A percentile compares a stretch with the other conserved stretches of the same genome.
Evolutionary conservation across 2,113 vertebrate genomes (phyloP).

Genomic region (Salvelinus namaycush): DNA sequence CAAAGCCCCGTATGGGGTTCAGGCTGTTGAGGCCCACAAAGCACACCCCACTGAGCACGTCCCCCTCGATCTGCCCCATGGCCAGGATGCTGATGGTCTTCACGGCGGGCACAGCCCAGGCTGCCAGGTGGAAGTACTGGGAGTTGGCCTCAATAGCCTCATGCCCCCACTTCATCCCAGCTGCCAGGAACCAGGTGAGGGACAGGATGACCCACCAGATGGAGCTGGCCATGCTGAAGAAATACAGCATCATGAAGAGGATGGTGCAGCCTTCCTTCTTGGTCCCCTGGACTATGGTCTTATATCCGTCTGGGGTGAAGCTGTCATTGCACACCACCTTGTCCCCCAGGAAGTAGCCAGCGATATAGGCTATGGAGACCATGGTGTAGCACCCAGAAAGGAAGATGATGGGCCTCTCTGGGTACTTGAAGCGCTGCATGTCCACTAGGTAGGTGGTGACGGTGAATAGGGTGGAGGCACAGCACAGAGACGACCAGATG

Average conservation of each 20-base stretch:
- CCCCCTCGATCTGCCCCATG: conserved; percentile 94
- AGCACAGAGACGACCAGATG: conserved; percentile 93
- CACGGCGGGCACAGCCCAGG: conserved; percentile 93
- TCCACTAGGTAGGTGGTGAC: conserved; percentile 96
- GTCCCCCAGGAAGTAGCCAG: conserved; percentile 91
- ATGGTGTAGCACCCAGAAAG: conserved; percentile 97
- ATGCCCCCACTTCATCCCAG: conserved; percentile 98
- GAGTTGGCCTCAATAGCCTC: conserved; percentile 98
- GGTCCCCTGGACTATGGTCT: conserved; percentile 94
- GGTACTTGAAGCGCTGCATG: conserved; percentile 97
- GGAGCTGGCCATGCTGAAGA: conserved; percentile 98
- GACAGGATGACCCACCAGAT: conserved; percentile 99
- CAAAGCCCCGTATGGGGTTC: conserved; percentile 91
- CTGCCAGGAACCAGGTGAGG: conserved; percentile 97
- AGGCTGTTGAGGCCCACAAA: conserved; percentile 92
- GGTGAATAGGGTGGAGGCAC: conserved; percentile 93
- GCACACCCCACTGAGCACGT: conserved; percentile 92
- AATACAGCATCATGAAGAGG: conserved; percentile 99
- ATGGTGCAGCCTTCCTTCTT: conserved; percentile 98
- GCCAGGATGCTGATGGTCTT: conserved; percentile 98
- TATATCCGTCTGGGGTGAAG: conserved; percentile 85
- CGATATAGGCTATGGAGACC: conserved; percentile 97
- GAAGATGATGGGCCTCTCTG: conserved; percentile 95
- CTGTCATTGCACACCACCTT: conserved; percentile 90
- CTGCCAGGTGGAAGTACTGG: conserved; percentile 95